Conservation (phyloP, 2,113 vertebrate genomes). For the Macaca nemestrina region DNA sequence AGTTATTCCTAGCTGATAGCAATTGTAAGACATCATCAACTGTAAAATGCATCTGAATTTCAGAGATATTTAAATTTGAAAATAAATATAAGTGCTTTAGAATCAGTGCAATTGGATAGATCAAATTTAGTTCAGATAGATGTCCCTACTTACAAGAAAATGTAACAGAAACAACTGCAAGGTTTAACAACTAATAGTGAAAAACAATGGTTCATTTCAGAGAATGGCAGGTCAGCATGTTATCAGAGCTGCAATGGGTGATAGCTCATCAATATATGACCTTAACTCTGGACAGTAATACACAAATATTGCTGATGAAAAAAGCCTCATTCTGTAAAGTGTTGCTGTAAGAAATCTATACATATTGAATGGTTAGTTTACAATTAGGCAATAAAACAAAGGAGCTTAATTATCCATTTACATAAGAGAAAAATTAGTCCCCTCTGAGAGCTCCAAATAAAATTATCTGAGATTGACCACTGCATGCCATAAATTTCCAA, state of each 20-base stretch:
- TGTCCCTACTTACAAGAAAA: neutral
- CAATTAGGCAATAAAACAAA: constrained; percentile 53
- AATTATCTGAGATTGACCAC: neutral
- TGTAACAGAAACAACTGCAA: neutral
- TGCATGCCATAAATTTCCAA: constrained; percentile 3
- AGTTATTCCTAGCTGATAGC: neutral
- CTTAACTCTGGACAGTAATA: neutral
- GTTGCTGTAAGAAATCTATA: constrained; percentile 53
- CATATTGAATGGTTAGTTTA: constrained; percentile 38
- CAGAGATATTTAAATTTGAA: constrained; percentile 12
- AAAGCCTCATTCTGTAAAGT: neutral
- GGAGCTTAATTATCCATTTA: constrained; percentile 36
- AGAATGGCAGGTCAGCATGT: neutral
- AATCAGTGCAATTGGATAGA: neutral
- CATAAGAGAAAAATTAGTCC: constrained; percentile 4
- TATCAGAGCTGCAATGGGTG: neutral
- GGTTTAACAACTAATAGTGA: neutral
- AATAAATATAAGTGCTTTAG: neutral
- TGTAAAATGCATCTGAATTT: neutral
- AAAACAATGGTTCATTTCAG: neutral
- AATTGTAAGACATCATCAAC: neutral
- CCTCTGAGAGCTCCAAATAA: neutral
- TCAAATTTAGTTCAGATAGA: constrained; percentile 8
- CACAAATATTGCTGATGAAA: constrained; percentile 24
- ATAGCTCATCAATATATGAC: neutral